phyloP scores from a whole-genome alignment of 2,888 invertebrate species.

The Pristionchus fissidentatus region DNA sequence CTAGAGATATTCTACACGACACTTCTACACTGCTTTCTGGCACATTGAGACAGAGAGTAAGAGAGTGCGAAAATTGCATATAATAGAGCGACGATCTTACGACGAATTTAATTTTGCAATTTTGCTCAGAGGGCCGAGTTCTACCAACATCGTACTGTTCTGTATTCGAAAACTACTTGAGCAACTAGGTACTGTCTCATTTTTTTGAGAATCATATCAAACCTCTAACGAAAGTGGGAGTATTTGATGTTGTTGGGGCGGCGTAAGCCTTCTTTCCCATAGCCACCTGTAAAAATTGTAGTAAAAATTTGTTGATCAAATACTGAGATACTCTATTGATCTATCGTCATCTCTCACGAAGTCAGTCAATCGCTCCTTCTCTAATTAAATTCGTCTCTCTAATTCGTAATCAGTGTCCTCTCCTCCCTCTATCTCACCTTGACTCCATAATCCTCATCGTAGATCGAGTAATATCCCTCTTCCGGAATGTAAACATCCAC shows the following conservation, averaged over 20 bases:
- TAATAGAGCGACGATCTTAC: too few relatives aligned
- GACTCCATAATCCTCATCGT: constrained; percentile 61
- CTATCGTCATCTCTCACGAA: too few relatives aligned
- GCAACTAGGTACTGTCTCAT: too few relatives aligned
- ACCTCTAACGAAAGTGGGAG: constrained; percentile 71
- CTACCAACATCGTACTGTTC: too few relatives aligned
- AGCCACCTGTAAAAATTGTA: constrained; percentile 28
- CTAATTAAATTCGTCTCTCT: background rate
- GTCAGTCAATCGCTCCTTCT: background rate
- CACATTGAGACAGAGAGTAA: background rate
- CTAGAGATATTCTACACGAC: too few relatives aligned
- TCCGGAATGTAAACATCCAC: constrained; percentile 76
- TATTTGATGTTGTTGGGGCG: constrained; percentile 60
- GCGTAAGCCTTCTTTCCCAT: constrained; percentile 59
- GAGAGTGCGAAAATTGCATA: too few relatives aligned
- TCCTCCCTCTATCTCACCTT: too few relatives aligned
- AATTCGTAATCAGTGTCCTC: background rate
- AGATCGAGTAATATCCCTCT: constrained; percentile 69
- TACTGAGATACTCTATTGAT: background rate
- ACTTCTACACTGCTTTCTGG: too few relatives aligned
- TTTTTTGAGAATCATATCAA: background rate
- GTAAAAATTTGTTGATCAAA: background rate
- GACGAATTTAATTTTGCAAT: too few relatives aligned
- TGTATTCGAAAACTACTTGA: too few relatives aligned
- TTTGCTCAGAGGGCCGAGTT: too few relatives aligned